phyloP scores from a whole-genome alignment of 2,113 vertebrate species.

The Ailuropoda melanoleuca region DNA sequence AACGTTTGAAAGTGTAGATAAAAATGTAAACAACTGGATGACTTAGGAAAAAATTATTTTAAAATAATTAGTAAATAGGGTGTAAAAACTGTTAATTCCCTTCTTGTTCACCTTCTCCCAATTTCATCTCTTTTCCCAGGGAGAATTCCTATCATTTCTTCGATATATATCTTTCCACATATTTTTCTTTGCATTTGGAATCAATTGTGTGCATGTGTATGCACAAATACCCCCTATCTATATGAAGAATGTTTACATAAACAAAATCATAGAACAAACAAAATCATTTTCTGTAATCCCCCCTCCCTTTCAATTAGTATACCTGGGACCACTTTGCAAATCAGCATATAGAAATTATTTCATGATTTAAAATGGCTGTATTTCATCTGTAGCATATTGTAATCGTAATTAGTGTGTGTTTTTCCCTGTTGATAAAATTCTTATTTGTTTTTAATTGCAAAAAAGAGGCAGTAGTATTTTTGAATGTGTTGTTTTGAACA shows the following conservation, averaged over 20 bases:
- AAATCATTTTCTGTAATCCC: neutral
- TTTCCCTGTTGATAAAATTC: neutral
- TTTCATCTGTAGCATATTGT: neutral
- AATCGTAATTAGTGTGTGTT: neutral
- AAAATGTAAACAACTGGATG: neutral
- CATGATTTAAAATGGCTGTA: neutral
- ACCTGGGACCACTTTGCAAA: neutral
- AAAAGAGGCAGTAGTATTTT: neutral
- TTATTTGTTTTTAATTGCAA: neutral
- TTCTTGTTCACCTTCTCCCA: neutral
- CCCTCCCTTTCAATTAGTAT: neutral
- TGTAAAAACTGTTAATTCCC: neutral
- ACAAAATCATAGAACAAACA: neutral
- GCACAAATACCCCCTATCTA: neutral
- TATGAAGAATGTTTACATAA: neutral
- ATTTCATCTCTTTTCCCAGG: neutral
- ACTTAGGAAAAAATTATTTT: neutral
- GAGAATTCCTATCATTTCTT: neutral
- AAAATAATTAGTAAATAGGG: neutral
- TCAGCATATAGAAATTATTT: neutral
- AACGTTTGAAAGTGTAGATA: neutral
- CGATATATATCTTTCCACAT: neutral
- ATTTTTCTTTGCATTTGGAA: neutral
- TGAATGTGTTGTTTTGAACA: neutral
- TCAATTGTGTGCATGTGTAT: neutral